Base-by-base conservation (phyloP, 1,140 invertebrate species). In the Bombus difficillimus region DNA sequence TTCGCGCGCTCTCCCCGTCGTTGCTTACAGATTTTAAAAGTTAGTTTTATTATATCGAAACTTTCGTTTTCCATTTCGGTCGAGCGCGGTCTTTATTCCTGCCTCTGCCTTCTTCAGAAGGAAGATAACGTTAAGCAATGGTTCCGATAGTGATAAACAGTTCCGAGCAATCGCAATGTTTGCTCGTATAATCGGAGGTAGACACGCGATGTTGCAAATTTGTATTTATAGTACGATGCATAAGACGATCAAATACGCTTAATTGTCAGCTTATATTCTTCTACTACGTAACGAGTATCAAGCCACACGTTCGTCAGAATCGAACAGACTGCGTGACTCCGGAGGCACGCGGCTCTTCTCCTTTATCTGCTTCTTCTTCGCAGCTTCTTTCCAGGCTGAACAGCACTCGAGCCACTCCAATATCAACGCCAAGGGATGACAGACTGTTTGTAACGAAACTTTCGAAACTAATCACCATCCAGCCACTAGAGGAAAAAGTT, bases 361-460 rank as follows among this genome's bases (percentile, higher is more conserved):
- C 18, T 79, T 25, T 68, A 25, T 84, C 18, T 69, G 69, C 34
- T 37, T 74, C 37, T 37, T n/a, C 43, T 68, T 76, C 64, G 39
- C 37, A 77, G 69, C n/a, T 81, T 28, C 68, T 89, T 62, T 89
- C 59, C 66, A 86, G 37, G 41, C 12, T 41, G 53, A 64, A 41
- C 37, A 80, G 62, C 87, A 86, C 88, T 89, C 59, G 47, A 77
- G 62, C 57, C 75, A 72, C 66, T 83, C 9, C 8, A 66, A 57
- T 89, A 59, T 77, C 73, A n/a, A 34, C 80, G 80, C 69, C 77
- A 75, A 69, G 83, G 41, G 85, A 69, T 85, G 87, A 89, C 64
- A 84, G 80, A 43, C 53, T 86, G 85, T 86, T 86, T 86, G 87
- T 84, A 81, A 83, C 88, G 91, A 91, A 93, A 92, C 87, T 91